Percentiles rank a stretch among this genome's conserved stretches.
These are phyloP conservation scores for Chaetura pelagica DNA, from an alignment of 2,113 vertebrate genomes.

Conservation along the genomic window DNA sequence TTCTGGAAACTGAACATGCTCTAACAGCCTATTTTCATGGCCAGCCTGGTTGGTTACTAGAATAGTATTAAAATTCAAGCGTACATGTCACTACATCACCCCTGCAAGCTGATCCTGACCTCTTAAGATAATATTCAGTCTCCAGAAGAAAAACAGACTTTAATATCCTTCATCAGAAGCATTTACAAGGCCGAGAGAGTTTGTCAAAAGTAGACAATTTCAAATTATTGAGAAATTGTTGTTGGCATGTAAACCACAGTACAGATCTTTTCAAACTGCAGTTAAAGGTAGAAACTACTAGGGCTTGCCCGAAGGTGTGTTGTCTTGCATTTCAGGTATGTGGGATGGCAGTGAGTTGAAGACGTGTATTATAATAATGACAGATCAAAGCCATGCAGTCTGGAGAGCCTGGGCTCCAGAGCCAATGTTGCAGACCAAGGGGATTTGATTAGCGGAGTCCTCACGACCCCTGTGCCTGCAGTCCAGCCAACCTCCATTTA, in stretches of 20 bases:
- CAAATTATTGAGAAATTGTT: not conserved
- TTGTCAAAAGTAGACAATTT: slow-evolving; percentile 26
- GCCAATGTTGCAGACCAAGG: not conserved
- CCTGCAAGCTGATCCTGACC: not conserved
- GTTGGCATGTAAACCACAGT: not conserved
- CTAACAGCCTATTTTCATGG: not conserved
- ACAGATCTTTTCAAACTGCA: not conserved
- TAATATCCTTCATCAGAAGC: slow-evolving; percentile 8
- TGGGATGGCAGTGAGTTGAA: not conserved
- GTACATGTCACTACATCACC: not conserved
- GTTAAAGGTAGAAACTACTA: not conserved
- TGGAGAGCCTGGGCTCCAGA: not conserved
- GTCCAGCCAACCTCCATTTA: not conserved
- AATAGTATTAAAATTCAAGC: slow-evolving; percentile 10
- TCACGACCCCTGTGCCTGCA: rapidly evolving
- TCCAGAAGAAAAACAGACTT: not conserved
- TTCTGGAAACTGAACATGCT: not conserved
- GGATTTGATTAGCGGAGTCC: not conserved
- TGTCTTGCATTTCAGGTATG: not conserved
- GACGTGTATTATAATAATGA: not conserved
- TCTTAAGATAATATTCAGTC: not conserved
- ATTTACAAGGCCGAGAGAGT: not conserved
- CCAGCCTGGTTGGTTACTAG: not conserved
- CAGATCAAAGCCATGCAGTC: not conserved
- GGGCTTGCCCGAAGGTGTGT: not conserved